phyloP scores from a whole-genome alignment of 2,888 invertebrate genomes.

The Osmoderma eremita region DNA sequence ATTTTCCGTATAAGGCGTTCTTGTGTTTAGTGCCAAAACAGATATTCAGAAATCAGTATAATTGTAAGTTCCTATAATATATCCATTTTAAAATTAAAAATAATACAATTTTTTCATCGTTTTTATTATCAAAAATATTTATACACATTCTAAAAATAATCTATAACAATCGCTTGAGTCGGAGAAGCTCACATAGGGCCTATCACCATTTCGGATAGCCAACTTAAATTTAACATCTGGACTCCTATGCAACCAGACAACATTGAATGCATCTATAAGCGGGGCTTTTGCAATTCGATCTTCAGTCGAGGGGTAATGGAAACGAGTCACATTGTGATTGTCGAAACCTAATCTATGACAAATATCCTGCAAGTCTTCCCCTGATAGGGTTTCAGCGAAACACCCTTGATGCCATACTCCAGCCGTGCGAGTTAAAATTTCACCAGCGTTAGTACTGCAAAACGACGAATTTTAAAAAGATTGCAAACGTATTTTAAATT shows the following conservation, averaged over 20 bases:
- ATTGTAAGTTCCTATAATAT: too few species aligned
- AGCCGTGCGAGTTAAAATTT: slow-evolving; percentile 72
- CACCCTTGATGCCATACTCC: slow-evolving; percentile 81
- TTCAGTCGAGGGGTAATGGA: slow-evolving; percentile 44
- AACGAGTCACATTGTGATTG: slow-evolving; percentile 65
- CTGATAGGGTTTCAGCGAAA: slow-evolving; percentile 67
- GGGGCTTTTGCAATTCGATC: slow-evolving; percentile 45
- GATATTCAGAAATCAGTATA: too few species aligned
- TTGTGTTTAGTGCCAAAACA: too few species aligned
- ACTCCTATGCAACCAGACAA: slow-evolving; percentile 55
- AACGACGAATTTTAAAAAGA: slow-evolving; percentile 43
- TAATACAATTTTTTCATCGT: not conserved
- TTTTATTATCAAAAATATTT: not conserved
- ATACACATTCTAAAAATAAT: slow-evolving; percentile 57
- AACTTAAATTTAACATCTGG: slow-evolving; percentile 49
- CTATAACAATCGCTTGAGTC: slow-evolving; percentile 55
- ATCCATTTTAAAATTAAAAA: not conserved
- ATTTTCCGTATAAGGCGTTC: too few species aligned
- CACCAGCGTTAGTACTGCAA: slow-evolving; percentile 69
- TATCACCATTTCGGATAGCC: slow-evolving; percentile 55
- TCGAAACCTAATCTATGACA: slow-evolving; percentile 72
- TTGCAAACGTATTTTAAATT: not conserved
- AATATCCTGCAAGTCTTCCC: slow-evolving; percentile 68
- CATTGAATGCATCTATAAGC: slow-evolving; percentile 55
- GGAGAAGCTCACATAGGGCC: slow-evolving; percentile 56